These are phyloP conservation scores for Tragelaphus strepsiceros DNA, from an alignment of 2,113 vertebrate genomes.

Conservation along the genomic window DNA sequence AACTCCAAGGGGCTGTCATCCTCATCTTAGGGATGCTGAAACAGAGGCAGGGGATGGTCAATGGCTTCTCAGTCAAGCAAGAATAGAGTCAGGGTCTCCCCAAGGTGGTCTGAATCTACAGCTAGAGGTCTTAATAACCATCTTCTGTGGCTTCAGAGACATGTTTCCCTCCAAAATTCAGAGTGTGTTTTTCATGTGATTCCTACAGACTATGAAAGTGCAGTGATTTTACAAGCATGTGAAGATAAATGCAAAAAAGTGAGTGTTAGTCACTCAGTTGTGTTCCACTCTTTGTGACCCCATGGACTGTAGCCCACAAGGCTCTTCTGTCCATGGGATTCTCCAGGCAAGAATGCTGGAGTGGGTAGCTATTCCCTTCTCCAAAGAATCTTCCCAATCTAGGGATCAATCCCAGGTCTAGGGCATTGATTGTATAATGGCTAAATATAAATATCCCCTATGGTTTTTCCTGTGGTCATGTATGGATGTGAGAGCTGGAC, in stretches of 20 bases:
- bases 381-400: no score
- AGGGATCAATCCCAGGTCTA: no score
- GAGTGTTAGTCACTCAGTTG: not conserved
- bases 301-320: not conserved
- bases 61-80: not conserved
- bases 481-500: no score
- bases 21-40: not conserved
- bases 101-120: not conserved
- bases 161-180: not conserved
- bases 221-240: not conserved
- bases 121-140: not conserved
- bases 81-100: not conserved
- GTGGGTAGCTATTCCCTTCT: no score
- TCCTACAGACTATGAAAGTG: not conserved
- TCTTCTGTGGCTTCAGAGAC: not conserved
- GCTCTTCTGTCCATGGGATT: no score
- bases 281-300: not conserved
- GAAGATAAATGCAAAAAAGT: not conserved
- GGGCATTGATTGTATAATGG: no score
- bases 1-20: not conserved
- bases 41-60: not conserved
- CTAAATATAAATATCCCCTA: no score
- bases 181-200: not conserved
- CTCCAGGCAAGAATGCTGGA: no score
- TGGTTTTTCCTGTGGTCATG: no score